These are phyloP conservation scores for Folsomia manolachei DNA, from an alignment of 2,888 invertebrate species.

Conservation along the genomic window DNA sequence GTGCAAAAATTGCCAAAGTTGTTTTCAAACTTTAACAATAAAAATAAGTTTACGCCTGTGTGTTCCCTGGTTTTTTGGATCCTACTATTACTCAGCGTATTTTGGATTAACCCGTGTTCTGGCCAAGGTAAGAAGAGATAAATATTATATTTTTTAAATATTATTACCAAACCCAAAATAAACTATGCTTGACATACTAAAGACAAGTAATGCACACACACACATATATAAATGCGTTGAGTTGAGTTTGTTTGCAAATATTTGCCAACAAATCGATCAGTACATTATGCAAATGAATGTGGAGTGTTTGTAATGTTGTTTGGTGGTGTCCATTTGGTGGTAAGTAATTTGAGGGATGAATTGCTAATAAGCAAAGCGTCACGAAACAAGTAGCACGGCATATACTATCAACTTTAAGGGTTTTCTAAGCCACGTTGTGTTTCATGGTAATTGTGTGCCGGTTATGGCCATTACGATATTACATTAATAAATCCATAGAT, in stretches of 20 bases:
- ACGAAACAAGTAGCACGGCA: too few species aligned
- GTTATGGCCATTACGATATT: neutral
- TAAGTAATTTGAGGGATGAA: neutral
- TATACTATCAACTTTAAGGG: too few species aligned
- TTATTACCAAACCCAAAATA: too few species aligned
- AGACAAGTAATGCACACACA: too few species aligned
- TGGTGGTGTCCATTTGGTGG: neutral
- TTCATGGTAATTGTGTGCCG: neutral
- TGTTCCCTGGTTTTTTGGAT: neutral
- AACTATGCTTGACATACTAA: too few species aligned
- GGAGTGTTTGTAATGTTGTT: too few species aligned
- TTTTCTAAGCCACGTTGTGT: too few species aligned
- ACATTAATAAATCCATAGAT: neutral
- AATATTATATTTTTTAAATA: too few species aligned
- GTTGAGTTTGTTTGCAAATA: neutral
- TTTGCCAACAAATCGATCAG: neutral
- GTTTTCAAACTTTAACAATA: neutral
- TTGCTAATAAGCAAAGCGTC: neutral
- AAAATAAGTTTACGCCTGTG: neutral
- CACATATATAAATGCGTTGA: too few species aligned
- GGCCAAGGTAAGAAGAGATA: constrained; percentile 43
- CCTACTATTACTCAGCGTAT: neutral
- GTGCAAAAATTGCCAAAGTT: neutral
- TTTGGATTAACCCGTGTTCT: constrained; percentile 42
- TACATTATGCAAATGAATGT: neutral